phyloP scores from a whole-genome alignment of 2,113 vertebrate genomes.

The Chloroceryle aenea region DNA sequence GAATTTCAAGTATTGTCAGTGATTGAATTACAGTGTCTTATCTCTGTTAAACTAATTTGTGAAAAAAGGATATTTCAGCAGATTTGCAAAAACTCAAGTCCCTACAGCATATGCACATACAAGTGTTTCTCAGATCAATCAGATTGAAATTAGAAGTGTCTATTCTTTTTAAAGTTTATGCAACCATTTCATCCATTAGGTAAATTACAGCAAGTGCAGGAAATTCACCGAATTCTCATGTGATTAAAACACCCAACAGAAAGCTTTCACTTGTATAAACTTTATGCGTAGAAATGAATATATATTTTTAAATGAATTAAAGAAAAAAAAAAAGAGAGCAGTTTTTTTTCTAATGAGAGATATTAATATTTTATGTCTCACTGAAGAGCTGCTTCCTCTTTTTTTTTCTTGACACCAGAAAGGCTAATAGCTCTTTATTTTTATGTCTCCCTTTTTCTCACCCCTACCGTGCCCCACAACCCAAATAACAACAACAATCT shows the following conservation, averaged over 20 bases:
- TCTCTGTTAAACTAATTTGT: not conserved
- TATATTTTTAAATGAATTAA: conserved; percentile 5
- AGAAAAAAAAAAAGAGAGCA: not conserved
- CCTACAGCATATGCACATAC: not conserved
- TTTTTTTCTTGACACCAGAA: conserved; percentile 22
- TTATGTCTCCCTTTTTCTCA: conserved; percentile 9
- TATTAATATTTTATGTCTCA: not conserved
- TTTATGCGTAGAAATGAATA: not conserved
- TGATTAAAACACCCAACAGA: not conserved
- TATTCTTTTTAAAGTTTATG: not conserved
- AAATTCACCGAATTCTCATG: not conserved
- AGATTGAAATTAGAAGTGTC: not conserved
- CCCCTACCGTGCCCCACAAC: conserved; percentile 26
- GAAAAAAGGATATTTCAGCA: not conserved
- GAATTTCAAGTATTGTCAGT: not conserved
- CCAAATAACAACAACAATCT: conserved; percentile 41
- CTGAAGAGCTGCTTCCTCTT: not conserved
- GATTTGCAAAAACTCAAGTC: not conserved
- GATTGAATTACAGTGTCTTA: not conserved
- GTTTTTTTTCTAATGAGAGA: not conserved
- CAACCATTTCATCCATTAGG: not conserved
- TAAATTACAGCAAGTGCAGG: not conserved
- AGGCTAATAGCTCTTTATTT: conserved; percentile 43
- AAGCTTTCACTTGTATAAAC: conserved; percentile 8
- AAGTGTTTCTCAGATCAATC: not conserved